A percentile compares a stretch with the other conserved stretches of the same genome.
phyloP scores from a whole-genome alignment of 2,888 invertebrate genomes.

The Parnassius glacialis region DNA sequence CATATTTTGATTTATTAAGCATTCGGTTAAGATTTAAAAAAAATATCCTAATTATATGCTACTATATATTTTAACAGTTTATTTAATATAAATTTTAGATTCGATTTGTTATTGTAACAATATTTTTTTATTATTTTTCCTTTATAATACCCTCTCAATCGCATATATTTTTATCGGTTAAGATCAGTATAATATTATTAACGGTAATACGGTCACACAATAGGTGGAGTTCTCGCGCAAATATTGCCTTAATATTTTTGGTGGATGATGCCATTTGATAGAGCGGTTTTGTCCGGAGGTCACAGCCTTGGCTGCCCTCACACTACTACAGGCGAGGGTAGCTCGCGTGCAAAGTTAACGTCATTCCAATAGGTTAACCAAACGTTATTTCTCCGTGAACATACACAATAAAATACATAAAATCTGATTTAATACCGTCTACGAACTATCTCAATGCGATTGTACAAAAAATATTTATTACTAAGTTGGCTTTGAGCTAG shows the following conservation, averaged over 20 bases:
- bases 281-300: constrained; percentile 39
- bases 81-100: too few species aligned
- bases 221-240: constrained; percentile 11
- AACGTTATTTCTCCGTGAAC: constrained; percentile 36
- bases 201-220: constrained; percentile 7
- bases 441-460: constrained; percentile 11
- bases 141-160: too few species aligned
- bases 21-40: too few species aligned
- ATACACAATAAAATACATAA: constrained; percentile 23
- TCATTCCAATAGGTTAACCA: constrained; percentile 36
- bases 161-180: too few species aligned
- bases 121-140: too few species aligned
- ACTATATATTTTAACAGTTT: too few species aligned
- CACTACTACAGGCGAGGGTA: constrained; percentile 36
- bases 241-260: constrained; percentile 19
- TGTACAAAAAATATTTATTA: constrained; percentile 7
- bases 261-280: constrained; percentile 17
- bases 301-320: constrained; percentile 45
- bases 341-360: constrained; percentile 49
- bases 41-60: too few species aligned
- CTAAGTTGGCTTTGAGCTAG: too few species aligned
- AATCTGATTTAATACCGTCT: constrained; percentile 5
- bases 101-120: too few species aligned
- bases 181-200: neutral
- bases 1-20: too few species aligned